A percentile compares a stretch with the other conserved stretches of the same genome.
phyloP scores from a whole-genome alignment of 2,888 invertebrate species.

The Torymus aiolomorphi region DNA sequence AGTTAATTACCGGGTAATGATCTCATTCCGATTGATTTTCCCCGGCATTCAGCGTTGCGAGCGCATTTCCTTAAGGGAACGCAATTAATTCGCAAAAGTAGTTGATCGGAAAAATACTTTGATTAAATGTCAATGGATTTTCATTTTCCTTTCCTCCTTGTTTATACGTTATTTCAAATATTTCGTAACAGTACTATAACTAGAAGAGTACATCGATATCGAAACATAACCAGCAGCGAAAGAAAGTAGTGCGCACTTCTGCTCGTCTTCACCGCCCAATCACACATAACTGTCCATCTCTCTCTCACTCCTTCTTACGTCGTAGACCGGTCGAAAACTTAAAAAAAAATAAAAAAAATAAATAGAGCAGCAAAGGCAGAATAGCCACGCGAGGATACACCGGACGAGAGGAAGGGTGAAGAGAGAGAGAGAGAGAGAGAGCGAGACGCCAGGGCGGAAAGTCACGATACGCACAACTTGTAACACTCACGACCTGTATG shows the following conservation, averaged over 20 bases:
- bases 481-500: constrained; percentile 46
- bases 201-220: background rate
- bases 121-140: too few relatives aligned
- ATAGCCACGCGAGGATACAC: too few relatives aligned
- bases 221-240: background rate
- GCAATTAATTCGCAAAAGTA: too few relatives aligned
- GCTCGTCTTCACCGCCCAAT: constrained; percentile 33
- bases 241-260: constrained; percentile 23
- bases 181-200: too few relatives aligned
- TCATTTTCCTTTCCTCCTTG: too few relatives aligned
- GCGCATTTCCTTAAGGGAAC: too few relatives aligned
- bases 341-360: background rate
- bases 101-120: too few relatives aligned
- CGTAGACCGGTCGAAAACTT: background rate
- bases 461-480: constrained; percentile 55
- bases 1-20: too few relatives aligned
- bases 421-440: constrained; percentile 5
- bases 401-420: too few relatives aligned
- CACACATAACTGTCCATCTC: constrained; percentile 14
- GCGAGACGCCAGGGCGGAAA: constrained; percentile 32
- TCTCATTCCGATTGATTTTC: too few relatives aligned
- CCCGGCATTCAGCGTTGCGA: too few relatives aligned
- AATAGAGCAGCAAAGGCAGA: background rate
- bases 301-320: background rate
- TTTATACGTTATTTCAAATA: too few relatives aligned